Base-by-base conservation (phyloP, 2,888 invertebrate species). In the Lycocerus yunnanus region DNA sequence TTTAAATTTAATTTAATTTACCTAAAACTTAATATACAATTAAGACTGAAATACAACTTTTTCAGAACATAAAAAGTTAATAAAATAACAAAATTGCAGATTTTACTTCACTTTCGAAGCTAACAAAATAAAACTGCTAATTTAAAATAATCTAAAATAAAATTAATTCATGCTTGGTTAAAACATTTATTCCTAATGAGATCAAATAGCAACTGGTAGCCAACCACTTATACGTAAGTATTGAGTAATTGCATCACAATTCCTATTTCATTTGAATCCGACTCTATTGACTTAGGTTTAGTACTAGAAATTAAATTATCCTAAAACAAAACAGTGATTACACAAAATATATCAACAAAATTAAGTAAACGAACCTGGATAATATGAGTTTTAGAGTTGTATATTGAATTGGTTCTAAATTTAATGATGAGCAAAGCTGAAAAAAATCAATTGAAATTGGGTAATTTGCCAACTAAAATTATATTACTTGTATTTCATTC, bases 371-470 rank as follows among this genome's bases (percentile, higher is more conserved):
- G 80, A 80, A 84, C 93, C 84, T 93, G 91, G 73, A 97, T 90
- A 78, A 97, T 90, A 81, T 96, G 91, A 13, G 96, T 93, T 88
- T 97, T 86, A 97, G 90, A 3, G 96, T 95, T 81, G 95, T 92
- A 89, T 97, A 97, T 86, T 95, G 95, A 74, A 95, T 93, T 78
- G 97, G 95, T 81, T 94, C 92, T 84, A 97, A 89, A 85, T 95
- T 93, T 84, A 97, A 90, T 74, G 92, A 88, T 70, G 90, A 89
- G 87, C 95, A 96, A 78, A 95, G 87, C 92, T 94, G 89, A 81
- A 89, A 88, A 77, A 79, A 20, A 15, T 27, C 21, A 20, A 63
- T 63, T 63, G 20, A 4, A 18, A 18, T 15, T 20, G 8, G 8
- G 5, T 2, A 63, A 18, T 43, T 43, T 43, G 5, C n/a, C 1